Base-by-base conservation (phyloP, 2,888 invertebrate genomes). In the Notodonta ziczac region DNA sequence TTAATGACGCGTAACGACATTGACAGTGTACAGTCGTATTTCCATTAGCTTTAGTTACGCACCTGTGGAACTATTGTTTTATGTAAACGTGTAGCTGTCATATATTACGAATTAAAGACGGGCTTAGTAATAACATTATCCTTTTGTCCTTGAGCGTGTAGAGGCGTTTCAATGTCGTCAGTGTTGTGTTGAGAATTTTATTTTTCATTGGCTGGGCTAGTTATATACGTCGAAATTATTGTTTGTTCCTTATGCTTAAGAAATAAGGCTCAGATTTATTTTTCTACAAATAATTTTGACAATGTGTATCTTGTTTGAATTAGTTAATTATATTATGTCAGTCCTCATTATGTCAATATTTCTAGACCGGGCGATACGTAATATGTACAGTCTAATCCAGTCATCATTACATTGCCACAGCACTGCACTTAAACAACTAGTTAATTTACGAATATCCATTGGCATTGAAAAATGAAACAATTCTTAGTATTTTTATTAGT, bases 11-110 rank as follows among this genome's bases (percentile, higher is more conserved):
- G 44, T 44, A 13, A 44, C 44, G 44, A 56, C 56, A 56, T 56
- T 56, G 35, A 46, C 12, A 46, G 24, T 44, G 32, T 53, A 53
- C 32, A 54, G 59, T 56, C 54, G 60, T 63, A 62, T 62, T 64
- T 58, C 50, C 62, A 62, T 59, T 53, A 60, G 55, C 46, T 60
- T 65, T 62, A 61, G 62, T 70, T 65, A 72, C 60, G 71, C 63
- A 67, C 67, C 54, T 70, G 46, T 63, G 59, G 60, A 57, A 54
- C 35, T 67, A 57, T 52, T 52, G 56, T 46, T 62, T 44, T 52
- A 59, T 12, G 16, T 56, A 58, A 35, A 62, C 44, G 55, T 61
- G 53, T 62, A 53, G 46, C 57, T 53, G 62, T 57, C 60, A 50
- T 54, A n/a, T 58, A 60, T 67, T 60, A 56, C 35, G 59, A 63